Base-by-base conservation (phyloP, 2,113 vertebrate genomes). In the Microtus pennsylvanicus region DNA sequence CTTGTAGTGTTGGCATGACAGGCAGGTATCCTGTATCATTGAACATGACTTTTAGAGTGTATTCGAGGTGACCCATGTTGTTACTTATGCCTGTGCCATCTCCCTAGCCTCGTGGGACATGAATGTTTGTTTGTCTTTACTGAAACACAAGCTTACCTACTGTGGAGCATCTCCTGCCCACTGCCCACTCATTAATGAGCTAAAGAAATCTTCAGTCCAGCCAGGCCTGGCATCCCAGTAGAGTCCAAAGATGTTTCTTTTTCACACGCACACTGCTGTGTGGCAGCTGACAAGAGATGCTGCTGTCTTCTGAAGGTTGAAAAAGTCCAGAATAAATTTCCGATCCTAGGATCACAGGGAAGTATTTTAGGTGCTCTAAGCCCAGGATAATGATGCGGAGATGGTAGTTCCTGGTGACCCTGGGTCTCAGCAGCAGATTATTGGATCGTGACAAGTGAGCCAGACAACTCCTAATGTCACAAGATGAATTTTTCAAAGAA, bases 291-390 rank as follows among this genome's bases (percentile, higher is more conserved):
- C 50, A 80, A 65, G 55, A 3, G 3, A 33, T 67, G 76, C 30
- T 69, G 67, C 24, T 77, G 30, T 42, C 38, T 35, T 82, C 76
- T 91, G 47, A 75, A 90, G 26, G 45, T 47, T 55, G 35, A 82
- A 93, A 94, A 94, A 47, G 30, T 92, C 42, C 69, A 85, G 47
- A 93, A 85, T 65, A 50, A 74, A 58, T 50, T 82, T 91, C 24
- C 67, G 81, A 92, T 77, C 30, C 21, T 45, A 47, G 65, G 91
- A 52, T 7, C 74, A 33, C 52, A 65, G 47, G n/a, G 26, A 85
- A 47, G 50, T 70, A 58, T 75, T 87, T 89, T 75, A 63, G 74
- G 35, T 74, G 77, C 33, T 55, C 0, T 8, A 65, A 87, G 47
- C 55, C 70, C 26, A 24, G 75, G 70, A 6, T 80, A 85, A 74